phyloP scores from a whole-genome alignment of 2,113 vertebrate species.

The Coreoperca whiteheadi region DNA sequence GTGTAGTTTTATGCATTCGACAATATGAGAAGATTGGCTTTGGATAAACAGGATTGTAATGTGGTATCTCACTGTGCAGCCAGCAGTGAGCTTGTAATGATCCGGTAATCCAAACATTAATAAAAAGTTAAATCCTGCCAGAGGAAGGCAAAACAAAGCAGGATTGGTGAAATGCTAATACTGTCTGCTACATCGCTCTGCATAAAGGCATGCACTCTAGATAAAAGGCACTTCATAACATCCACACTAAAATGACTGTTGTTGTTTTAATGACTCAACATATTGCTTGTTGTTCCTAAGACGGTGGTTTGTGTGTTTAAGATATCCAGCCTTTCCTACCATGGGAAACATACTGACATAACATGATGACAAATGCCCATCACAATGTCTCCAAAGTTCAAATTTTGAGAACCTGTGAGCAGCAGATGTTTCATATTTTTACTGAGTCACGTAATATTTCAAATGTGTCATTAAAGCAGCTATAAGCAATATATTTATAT shows the following conservation, averaged over 20 bases:
- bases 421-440: background rate
- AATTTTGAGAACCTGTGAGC: background rate
- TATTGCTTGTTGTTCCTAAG: background rate
- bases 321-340: background rate
- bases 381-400: background rate
- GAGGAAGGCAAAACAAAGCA: conserved; percentile 46
- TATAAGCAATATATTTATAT: background rate
- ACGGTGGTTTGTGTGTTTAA: background rate
- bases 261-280: conserved; percentile 28
- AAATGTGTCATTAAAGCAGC: background rate
- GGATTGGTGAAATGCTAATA: conserved; percentile 11
- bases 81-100: conserved; percentile 56
- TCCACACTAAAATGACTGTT: background rate
- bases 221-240: conserved; percentile 11
- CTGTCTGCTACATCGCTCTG: background rate
- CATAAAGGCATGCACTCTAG: conserved; percentile 10
- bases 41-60: conserved; percentile 45
- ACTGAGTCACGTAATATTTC: background rate
- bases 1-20: conserved; percentile 22
- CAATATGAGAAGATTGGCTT: conserved; percentile 41
- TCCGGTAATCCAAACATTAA: conserved; percentile 66
- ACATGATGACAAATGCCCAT: background rate
- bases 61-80: conserved; percentile 33
- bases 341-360: background rate
- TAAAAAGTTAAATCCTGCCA: conserved; percentile 64